Evolutionary conservation across 2,888 invertebrate species (phyloP).

Genomic region (Callyntrura guangdongensis): DNA sequence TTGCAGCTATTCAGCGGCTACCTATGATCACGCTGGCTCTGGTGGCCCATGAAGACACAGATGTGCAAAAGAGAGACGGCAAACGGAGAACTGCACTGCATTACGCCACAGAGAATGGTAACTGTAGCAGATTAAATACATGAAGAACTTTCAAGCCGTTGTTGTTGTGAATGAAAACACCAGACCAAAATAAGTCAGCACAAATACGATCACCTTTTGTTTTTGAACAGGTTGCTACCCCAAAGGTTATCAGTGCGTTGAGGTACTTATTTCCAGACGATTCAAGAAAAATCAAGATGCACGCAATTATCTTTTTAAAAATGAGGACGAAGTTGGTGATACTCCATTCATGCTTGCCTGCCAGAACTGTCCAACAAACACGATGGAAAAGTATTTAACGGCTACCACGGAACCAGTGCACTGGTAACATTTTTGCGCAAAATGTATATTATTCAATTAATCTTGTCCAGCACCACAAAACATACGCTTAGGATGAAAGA

Average conservation of each 20-base stretch:
- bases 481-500: too few relatives aligned
- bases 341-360: constrained; percentile 69
- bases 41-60: constrained; percentile 41
- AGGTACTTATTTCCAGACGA: constrained; percentile 56
- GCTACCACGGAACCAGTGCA: constrained; percentile 64
- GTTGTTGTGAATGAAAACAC: too few relatives aligned
- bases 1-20: constrained; percentile 62
- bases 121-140: not conserved
- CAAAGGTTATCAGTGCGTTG: constrained; percentile 75
- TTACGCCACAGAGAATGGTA: constrained; percentile 74
- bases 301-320: constrained; percentile 65
- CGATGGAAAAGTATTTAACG: constrained; percentile 63
- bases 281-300: constrained; percentile 58
- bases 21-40: constrained; percentile 54
- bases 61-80: constrained; percentile 67
- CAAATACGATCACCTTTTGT: not conserved
- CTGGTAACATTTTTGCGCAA: constrained; percentile 36
- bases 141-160: not conserved
- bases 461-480: too few relatives aligned
- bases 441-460: too few relatives aligned
- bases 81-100: constrained; percentile 57
- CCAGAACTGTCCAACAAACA: constrained; percentile 65
- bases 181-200: too few relatives aligned
- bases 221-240: constrained; percentile 68
- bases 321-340: constrained; percentile 61